Conservation (phyloP, 2,888 invertebrate genomes). For the Bombyx huttoni region DNA sequence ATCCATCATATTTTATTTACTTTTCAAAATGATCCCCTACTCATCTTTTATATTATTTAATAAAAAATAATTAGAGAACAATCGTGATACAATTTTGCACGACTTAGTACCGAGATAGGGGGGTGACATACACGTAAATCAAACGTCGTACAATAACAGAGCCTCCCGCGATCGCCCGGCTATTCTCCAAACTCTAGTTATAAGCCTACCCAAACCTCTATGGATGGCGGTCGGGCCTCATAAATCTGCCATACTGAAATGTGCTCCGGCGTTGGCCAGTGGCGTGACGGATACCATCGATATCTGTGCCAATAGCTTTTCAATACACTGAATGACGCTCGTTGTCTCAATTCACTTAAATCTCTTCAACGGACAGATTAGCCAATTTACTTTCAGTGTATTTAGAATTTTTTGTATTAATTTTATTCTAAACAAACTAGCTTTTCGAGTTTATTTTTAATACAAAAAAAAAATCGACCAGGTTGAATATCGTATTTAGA, state of each 20-base stretch:
- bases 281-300: slow-evolving; percentile 38
- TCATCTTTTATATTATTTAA: no score
- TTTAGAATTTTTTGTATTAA: no score
- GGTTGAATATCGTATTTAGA: neutral
- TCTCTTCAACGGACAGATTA: slow-evolving; percentile 24
- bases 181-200: slow-evolving; percentile 37
- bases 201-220: slow-evolving; percentile 39
- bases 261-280: slow-evolving; percentile 41
- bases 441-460: slow-evolving; percentile 9
- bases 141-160: slow-evolving; percentile 69
- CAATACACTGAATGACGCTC: slow-evolving; percentile 27
- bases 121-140: slow-evolving; percentile 72
- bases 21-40: no score
- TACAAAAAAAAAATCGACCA: neutral
- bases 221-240: slow-evolving; percentile 51
- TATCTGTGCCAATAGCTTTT: slow-evolving; percentile 59
- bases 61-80: no score
- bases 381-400: slow-evolving; percentile 15
- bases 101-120: slow-evolving; percentile 7
- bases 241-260: slow-evolving; percentile 66
- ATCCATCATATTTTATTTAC: no score
- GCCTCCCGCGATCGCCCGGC: slow-evolving; percentile 45
- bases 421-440: no score
- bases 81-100: neutral
- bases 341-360: slow-evolving; percentile 33